A percentile compares a stretch with the other conserved stretches of the same genome.
These are phyloP conservation scores for Fratercula arctica DNA, from an alignment of 2,797 vertebrate genomes.

Conservation along the genomic window DNA sequence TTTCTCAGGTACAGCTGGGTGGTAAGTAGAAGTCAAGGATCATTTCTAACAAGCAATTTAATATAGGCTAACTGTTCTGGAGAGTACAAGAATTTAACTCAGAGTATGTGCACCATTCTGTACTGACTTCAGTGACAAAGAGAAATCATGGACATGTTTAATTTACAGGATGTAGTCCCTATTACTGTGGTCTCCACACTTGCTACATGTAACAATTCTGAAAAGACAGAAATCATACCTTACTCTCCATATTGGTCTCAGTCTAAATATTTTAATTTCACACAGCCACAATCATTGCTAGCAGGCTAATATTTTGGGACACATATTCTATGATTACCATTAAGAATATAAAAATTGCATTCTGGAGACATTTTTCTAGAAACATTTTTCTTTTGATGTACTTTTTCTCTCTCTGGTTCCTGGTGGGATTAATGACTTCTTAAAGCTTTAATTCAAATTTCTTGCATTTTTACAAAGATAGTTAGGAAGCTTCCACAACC, in stretches of 20 bases:
- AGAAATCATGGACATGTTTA: background rate
- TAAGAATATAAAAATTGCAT: background rate
- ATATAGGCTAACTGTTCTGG: background rate
- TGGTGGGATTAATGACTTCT: background rate
- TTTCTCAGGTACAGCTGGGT: background rate
- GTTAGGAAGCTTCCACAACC: background rate
- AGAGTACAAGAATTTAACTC: background rate
- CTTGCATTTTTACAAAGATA: background rate
- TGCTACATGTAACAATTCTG: background rate
- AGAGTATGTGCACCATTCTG: background rate
- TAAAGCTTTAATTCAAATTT: background rate
- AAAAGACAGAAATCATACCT: background rate
- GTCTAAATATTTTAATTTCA: background rate
- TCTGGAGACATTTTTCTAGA: background rate
- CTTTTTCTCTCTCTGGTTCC: background rate
- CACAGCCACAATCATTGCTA: background rate
- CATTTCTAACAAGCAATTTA: background rate
- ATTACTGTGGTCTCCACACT: background rate
- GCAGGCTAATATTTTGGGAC: background rate
- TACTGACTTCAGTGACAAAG: background rate
- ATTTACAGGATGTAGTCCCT: background rate
- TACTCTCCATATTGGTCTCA: background rate
- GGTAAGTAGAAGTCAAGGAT: background rate
- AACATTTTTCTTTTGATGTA: background rate
- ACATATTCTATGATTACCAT: background rate